Conservation (phyloP, 2,113 vertebrate species). For the Barnardius zonarius region DNA sequence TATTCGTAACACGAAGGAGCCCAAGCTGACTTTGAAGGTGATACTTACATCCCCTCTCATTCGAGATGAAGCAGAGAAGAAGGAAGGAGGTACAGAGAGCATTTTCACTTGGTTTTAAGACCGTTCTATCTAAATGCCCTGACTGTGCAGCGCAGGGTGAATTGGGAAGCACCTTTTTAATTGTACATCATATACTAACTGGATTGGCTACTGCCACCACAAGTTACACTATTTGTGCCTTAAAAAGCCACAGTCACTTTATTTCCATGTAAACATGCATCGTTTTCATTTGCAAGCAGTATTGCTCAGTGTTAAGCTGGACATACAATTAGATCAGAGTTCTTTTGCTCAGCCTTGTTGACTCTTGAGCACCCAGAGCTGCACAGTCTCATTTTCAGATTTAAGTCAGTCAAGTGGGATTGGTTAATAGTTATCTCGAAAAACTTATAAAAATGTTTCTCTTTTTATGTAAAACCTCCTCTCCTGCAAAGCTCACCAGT, state of each 20-base stretch:
- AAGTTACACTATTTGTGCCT: not conserved
- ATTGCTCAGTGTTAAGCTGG: not conserved
- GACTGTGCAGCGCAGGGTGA: slow-evolving; percentile 59
- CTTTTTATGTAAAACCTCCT: not conserved
- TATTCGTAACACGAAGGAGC: slow-evolving; percentile 87
- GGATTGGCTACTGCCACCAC: not conserved
- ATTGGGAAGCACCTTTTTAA: slow-evolving; percentile 25
- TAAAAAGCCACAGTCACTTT: not conserved
- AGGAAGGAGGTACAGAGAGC: slow-evolving; percentile 83
- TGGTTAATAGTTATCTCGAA: slow-evolving; percentile 10
- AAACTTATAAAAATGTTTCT: slow-evolving; percentile 15
- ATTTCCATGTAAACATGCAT: not conserved
- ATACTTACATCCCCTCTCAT: slow-evolving; percentile 92
- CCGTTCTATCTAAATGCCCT: slow-evolving; percentile 20
- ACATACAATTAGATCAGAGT: not conserved
- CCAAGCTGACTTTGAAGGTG: slow-evolving; percentile 92
- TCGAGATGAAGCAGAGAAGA: slow-evolving; percentile 84
- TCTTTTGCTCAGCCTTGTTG: slow-evolving; percentile 7
- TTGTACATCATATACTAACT: not conserved
- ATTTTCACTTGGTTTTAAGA: slow-evolving; percentile 47
- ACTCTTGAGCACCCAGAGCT: slow-evolving; percentile 32
- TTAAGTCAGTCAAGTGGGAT: slow-evolving; percentile 65
- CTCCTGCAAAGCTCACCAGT: slow-evolving; percentile 36
- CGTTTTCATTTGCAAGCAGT: not conserved
- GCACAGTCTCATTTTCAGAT: slow-evolving; percentile 36